Evolutionary conservation across 1,140 invertebrate species (phyloP).

Genomic region (honey bee (Apis mellifera)): Amel_HAv3.1 CM009938.2:7781001-7781500

Average conservation of each 20-base stretch:
- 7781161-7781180: constrained; percentile 3
- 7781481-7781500: constrained; percentile 1
- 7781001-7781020: constrained; percentile 17
- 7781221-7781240: too few relatives aligned
- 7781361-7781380: constrained; percentile 53
- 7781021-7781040: constrained; percentile 31
- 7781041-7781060: constrained; percentile 46
- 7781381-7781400: constrained; percentile 36
- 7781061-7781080: constrained; percentile 11
- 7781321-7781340: not conserved
- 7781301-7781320: not conserved
- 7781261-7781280: not conserved
- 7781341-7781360: constrained; percentile 40
- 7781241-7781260: not conserved
- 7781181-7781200: not conserved
- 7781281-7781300: not conserved
- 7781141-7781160: not conserved
- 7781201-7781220: not conserved
- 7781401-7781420: constrained; percentile 40
- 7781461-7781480: constrained; percentile 34
- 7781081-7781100: constrained; percentile 43
- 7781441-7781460: constrained; percentile 23
- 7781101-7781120: constrained; percentile 15
- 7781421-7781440: constrained; percentile 39
- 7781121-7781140: not conserved